Percentiles rank a stretch among this genome's conserved stretches.
Conservation (phyloP, 2,797 vertebrate genomes). For the Catamblyrhynchus diadema region DNA sequence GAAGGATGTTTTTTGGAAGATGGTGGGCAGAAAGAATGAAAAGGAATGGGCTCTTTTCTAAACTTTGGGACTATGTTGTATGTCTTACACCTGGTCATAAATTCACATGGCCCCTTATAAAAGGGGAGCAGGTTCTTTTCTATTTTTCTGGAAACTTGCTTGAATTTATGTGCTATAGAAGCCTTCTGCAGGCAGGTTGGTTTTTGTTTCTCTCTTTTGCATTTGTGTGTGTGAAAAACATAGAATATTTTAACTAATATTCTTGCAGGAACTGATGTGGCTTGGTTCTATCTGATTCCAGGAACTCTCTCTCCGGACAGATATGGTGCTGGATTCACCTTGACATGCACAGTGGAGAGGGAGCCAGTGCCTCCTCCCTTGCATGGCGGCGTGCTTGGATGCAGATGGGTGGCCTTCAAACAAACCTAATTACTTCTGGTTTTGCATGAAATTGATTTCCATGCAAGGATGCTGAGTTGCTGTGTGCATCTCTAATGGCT, state of each 20-base stretch:
- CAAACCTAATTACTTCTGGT: conserved; percentile 61
- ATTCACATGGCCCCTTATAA: conserved; percentile 53
- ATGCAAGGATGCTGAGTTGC: conserved; percentile 84
- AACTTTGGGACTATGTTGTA: conserved; percentile 1
- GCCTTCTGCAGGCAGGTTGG: neutral
- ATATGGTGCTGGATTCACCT: conserved; percentile 70
- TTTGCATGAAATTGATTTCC: conserved; percentile 89
- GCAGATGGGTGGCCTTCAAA: conserved; percentile 58
- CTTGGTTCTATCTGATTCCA: conserved; percentile 83
- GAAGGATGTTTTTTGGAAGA: conserved; percentile 63
- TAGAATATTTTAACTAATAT: conserved; percentile 76
- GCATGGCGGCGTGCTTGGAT: conserved; percentile 75
- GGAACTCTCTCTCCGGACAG: conserved; percentile 80
- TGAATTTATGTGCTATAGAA: conserved; percentile 78
- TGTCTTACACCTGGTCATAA: conserved; percentile 47
- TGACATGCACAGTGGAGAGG: conserved; percentile 86
- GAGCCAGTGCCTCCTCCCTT: conserved; percentile 66
- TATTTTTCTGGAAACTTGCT: conserved; percentile 68
- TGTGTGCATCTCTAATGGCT: conserved; percentile 81
- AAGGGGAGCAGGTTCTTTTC: conserved; percentile 55
- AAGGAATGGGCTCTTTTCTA: conserved; percentile 26
- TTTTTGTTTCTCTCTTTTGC: conserved; percentile 38
- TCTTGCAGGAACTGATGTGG: conserved; percentile 74
- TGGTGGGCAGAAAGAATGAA: neutral
- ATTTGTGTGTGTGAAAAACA: conserved; percentile 58